Percentiles rank a stretch among this genome's conserved stretches.
Evolutionary conservation across 1,140 invertebrate species (phyloP).

Genomic region (Drosophila carrolli): DNA sequence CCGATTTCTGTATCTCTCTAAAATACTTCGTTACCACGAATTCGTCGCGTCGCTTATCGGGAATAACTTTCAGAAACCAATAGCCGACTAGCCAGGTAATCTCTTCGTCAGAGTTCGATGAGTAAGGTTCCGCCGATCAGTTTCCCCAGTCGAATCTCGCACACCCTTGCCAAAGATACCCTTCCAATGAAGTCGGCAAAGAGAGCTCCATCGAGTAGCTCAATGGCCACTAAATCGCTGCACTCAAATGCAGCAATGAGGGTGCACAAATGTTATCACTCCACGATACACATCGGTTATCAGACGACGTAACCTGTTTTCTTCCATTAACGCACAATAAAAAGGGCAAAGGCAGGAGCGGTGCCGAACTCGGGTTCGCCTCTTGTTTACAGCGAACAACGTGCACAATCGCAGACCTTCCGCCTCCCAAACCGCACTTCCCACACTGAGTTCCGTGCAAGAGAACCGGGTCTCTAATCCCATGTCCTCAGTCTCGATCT

Average conservation of each 20-base stretch:
- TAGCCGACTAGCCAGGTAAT: slow-evolving; percentile 25
- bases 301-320: slow-evolving; percentile 15
- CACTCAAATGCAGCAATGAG: slow-evolving; percentile 6
- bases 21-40: slow-evolving; percentile 50
- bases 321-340: neutral
- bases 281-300: slow-evolving; percentile 43
- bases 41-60: slow-evolving; percentile 64
- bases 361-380: too few species aligned
- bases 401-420: neutral
- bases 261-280: slow-evolving; percentile 31
- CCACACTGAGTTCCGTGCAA: slow-evolving; percentile 25
- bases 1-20: slow-evolving; percentile 52
- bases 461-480: slow-evolving; percentile 34
- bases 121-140: slow-evolving; percentile 7
- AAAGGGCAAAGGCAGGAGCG: too few species aligned
- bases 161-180: slow-evolving; percentile 11
- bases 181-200: too few species aligned
- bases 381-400: neutral
- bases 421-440: neutral
- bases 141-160: slow-evolving; percentile 5
- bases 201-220: neutral
- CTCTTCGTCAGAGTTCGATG: slow-evolving; percentile 23
- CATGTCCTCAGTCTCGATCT: slow-evolving; percentile 1
- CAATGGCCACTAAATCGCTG: slow-evolving; percentile 7
- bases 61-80: slow-evolving; percentile 47